A percentile compares a stretch with the other conserved stretches of the same genome.
Conservation (phyloP, 2,888 invertebrate genomes). For the Meloe dianella region DNA sequence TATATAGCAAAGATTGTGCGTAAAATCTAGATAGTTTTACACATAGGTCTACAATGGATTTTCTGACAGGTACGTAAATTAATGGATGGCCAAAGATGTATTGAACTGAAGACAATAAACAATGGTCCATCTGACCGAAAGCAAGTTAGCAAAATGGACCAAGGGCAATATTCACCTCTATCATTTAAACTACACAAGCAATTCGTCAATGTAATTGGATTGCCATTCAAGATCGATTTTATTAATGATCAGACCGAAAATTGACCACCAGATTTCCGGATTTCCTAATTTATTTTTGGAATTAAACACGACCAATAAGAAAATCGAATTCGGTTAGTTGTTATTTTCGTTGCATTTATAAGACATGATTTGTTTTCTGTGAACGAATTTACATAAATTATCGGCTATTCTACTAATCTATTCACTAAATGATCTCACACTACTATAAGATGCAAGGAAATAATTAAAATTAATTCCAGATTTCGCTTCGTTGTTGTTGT, state of each 20-base stretch:
- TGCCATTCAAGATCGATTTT: background rate
- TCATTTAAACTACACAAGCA: slow-evolving; percentile 5
- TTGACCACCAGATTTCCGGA: too few species aligned
- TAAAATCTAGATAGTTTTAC: background rate
- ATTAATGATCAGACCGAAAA: slow-evolving; percentile 1
- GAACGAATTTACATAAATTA: background rate
- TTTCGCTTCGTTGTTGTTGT: too few species aligned
- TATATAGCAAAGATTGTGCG: background rate
- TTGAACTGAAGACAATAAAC: slow-evolving; percentile 14
- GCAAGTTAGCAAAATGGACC: slow-evolving; percentile 18
- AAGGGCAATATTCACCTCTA: slow-evolving; percentile 12
- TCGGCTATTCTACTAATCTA: background rate
- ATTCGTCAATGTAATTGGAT: slow-evolving; percentile 21
- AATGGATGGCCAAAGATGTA: slow-evolving; percentile 14
- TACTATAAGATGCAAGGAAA: background rate
- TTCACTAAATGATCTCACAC: background rate
- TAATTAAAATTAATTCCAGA: background rate
- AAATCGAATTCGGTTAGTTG: background rate
- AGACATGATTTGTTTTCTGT: background rate
- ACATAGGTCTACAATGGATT: background rate
- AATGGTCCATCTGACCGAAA: slow-evolving; percentile 14
- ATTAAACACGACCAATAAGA: background rate
- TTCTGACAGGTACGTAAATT: slow-evolving; percentile 10
- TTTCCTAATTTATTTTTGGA: too few species aligned
- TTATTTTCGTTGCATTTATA: background rate